Base-by-base conservation (phyloP, 1,140 invertebrate genomes). In the Zaprionus inermis region DNA sequence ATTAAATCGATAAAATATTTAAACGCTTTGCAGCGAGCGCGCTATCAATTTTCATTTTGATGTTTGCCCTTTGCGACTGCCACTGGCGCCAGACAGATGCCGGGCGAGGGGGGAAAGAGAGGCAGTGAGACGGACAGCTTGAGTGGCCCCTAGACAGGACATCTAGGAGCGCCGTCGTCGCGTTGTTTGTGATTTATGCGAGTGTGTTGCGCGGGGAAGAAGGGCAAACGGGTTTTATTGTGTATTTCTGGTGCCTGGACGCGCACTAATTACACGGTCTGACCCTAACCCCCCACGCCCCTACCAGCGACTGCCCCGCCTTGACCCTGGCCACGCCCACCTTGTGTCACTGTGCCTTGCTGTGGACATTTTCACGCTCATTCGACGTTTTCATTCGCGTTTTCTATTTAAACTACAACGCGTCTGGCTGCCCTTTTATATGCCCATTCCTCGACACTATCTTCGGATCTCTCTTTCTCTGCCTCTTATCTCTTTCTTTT, bases 231-330 rank as follows among this genome's bases (percentile, higher is more conserved):
- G 30, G 30, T 20, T 28, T 68, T 57, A 18, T 55, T 28, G 28
- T 18, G 6, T 51, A 32, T 58, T 60, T 16, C 51, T 54, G 18
- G 64, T 46, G 75, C 68, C 77, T 79, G 90, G 86, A 90, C 86
- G 81, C 82, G 86, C 24, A 28, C 81, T 90, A 90, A 90, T 90
- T 90, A 90, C 86, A 72, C 76, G 79, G 86, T 85, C 85, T 82
- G 56, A 38, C 34, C 36, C 36, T 14, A 2, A 7, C 36, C 36
- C n/a, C n/a, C n/a, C n/a, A n/a, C n/a, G n/a, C n/a, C n/a, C n/a
- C n/a, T n/a, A n/a, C n/a, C n/a, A n/a, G 36, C 38, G 30, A 22
- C 32, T 32, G 18, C 18, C 32, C 61, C 51, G 49, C 51, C 38
- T 5, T 28, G 24, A 18, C 56, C 16, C 24, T 44, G 18, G 9